Evolutionary conservation across 2,113 vertebrate genomes (phyloP).

Genomic region (Macquaria ambigua): DNA sequence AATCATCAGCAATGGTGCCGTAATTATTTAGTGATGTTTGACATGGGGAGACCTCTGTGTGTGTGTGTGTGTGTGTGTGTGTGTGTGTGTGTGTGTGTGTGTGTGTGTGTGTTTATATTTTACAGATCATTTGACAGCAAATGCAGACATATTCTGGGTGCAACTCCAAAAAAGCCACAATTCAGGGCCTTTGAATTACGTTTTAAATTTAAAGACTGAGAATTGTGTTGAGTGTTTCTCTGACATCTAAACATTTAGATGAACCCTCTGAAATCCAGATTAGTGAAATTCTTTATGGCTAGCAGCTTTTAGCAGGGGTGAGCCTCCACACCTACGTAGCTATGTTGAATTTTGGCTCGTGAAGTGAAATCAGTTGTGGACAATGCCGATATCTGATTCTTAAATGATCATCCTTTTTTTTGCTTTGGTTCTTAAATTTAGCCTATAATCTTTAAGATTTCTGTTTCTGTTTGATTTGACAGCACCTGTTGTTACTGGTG

Average conservation of each 20-base stretch:
- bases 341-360: too few relatives aligned
- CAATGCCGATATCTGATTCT: not conserved
- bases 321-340: too few relatives aligned
- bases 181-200: not conserved
- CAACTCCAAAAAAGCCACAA: not conserved
- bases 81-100: constrained; percentile 13
- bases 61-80: constrained; percentile 7
- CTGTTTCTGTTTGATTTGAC: too few relatives aligned
- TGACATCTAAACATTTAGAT: not conserved
- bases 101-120: constrained; percentile 17
- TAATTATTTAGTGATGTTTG: constrained; percentile 71
- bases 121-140: not conserved
- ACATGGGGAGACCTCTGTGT: constrained; percentile 42
- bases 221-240: too few relatives aligned
- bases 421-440: too few relatives aligned
- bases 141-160: not conserved
- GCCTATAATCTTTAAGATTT: too few relatives aligned
- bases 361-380: too few relatives aligned
- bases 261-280: not conserved
- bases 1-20: constrained; percentile 65
- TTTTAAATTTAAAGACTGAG: not conserved
- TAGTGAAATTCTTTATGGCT: not conserved
- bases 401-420: not conserved
- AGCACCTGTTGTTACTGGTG: too few relatives aligned
- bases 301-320: not conserved